Evolutionary conservation across 2,113 vertebrate genomes (phyloP).

Genomic region (Myrmecophaga tridactyla): DNA sequence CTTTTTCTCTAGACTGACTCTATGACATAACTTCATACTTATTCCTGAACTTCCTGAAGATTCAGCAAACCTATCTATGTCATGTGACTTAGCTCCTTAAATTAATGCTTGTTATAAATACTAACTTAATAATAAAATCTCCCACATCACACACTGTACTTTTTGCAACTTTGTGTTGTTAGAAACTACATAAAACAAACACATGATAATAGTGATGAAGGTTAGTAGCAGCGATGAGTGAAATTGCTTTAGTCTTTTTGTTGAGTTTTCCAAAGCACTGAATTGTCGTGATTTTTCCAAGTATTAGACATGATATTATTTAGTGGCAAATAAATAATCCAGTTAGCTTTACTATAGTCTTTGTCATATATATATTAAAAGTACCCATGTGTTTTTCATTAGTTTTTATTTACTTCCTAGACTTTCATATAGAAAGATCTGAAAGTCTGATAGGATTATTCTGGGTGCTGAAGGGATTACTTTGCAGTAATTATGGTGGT

Average conservation of each 20-base stretch:
- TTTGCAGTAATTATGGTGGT: background rate
- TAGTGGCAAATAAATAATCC: background rate
- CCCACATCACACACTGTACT: background rate
- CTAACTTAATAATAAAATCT: background rate
- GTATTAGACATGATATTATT: background rate
- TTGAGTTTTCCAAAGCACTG: background rate
- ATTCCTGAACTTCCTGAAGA: background rate
- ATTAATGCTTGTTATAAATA: background rate
- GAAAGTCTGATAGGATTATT: background rate
- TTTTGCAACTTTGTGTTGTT: background rate
- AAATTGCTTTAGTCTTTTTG: background rate
- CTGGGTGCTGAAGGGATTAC: background rate
- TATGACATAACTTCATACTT: background rate
- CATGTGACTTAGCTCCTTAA: background rate
- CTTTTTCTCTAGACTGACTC: background rate
- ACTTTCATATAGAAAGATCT: background rate
- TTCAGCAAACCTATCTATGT: background rate
- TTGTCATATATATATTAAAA: background rate
- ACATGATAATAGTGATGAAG: background rate
- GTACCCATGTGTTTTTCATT: background rate
- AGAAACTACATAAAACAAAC: background rate
- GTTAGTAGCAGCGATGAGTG: background rate
- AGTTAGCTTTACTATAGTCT: background rate
- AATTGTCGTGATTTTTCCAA: background rate
- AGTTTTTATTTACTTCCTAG: background rate